These are phyloP conservation scores for Herminia tarsipennalis DNA, from an alignment of 2,888 invertebrate genomes.

Conservation along the genomic window DNA sequence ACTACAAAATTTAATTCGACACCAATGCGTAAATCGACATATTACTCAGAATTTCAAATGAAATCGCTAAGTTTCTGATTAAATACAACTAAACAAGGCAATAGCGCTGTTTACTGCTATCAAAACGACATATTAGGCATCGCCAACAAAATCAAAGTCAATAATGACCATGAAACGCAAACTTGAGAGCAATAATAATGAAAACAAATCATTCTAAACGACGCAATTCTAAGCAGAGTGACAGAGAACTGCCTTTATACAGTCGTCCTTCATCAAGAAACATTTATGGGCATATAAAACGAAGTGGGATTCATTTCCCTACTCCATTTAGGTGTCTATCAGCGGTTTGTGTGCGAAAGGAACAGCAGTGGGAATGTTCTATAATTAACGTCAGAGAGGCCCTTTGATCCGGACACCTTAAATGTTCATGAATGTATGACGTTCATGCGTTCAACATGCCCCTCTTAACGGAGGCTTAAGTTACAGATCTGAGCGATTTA, in stretches of 20 bases:
- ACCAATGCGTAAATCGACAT: too few species aligned
- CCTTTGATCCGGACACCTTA: slow-evolving; percentile 74
- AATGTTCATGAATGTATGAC: slow-evolving; percentile 64
- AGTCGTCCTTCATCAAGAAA: slow-evolving; percentile 35
- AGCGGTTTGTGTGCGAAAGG: slow-evolving; percentile 29
- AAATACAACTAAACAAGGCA: too few species aligned
- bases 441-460: slow-evolving; percentile 59
- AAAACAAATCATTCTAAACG: slow-evolving; percentile 38
- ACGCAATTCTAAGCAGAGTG: slow-evolving; percentile 30
- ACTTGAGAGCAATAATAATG: slow-evolving; percentile 35
- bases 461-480: slow-evolving; percentile 30
- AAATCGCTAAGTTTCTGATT: too few species aligned
- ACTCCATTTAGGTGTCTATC: slow-evolving; percentile 42
- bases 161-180: slow-evolving; percentile 33
- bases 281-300: slow-evolving; percentile 28
- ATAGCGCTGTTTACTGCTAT: too few species aligned
- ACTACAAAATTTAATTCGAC: too few species aligned
- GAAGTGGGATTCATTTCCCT: slow-evolving; percentile 8
- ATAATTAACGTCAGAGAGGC: slow-evolving; percentile 59
- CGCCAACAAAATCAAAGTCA: slow-evolving; percentile 31
- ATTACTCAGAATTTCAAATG: too few species aligned
- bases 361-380: slow-evolving; percentile 48
- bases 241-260: slow-evolving; percentile 32
- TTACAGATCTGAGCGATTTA: slow-evolving; percentile 24
- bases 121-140: slow-evolving; percentile 1